A percentile compares a stretch with the other conserved stretches of the same genome.
phyloP scores from a whole-genome alignment of 2,888 invertebrate genomes.

The Stomorhina lunata region DNA sequence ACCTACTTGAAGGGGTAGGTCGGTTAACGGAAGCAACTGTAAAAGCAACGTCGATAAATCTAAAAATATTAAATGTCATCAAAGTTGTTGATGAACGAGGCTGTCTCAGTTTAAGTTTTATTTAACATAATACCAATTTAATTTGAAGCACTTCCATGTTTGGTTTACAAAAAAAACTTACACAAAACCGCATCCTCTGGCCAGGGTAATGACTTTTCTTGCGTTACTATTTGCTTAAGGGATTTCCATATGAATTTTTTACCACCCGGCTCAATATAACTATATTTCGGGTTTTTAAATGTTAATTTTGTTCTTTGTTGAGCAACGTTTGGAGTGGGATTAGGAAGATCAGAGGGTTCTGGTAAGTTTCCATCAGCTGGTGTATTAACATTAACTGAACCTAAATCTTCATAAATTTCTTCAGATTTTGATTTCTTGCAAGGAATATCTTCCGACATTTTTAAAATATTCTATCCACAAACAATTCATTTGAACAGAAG shows the following conservation, averaged over 20 bases:
- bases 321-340: not conserved
- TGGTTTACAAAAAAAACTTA: constrained; percentile 42
- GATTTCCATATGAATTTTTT: constrained; percentile 94
- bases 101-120: no score
- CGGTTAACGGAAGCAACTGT: no score
- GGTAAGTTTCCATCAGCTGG: not conserved
- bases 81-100: no score
- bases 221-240: constrained; percentile 91
- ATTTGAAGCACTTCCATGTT: no score
- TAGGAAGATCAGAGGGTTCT: not conserved
- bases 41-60: no score
- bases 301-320: constrained; percentile 49
- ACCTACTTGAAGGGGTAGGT: no score
- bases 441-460: constrained; percentile 33
- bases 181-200: constrained; percentile 87
- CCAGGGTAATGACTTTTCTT: constrained; percentile 90
- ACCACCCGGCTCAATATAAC: constrained; percentile 70
- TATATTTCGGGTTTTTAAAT: constrained; percentile 73
- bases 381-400: no score
- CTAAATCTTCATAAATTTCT: not conserved
- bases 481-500: not conserved
- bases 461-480: no score
- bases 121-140: no score
- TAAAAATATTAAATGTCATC: no score
- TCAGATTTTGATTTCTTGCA: constrained; percentile 39